A percentile compares a stretch with the other conserved stretches of the same genome.
These are phyloP conservation scores for Orchesellides sinensis DNA, from an alignment of 2,888 invertebrate genomes.

Conservation along the genomic window DNA sequence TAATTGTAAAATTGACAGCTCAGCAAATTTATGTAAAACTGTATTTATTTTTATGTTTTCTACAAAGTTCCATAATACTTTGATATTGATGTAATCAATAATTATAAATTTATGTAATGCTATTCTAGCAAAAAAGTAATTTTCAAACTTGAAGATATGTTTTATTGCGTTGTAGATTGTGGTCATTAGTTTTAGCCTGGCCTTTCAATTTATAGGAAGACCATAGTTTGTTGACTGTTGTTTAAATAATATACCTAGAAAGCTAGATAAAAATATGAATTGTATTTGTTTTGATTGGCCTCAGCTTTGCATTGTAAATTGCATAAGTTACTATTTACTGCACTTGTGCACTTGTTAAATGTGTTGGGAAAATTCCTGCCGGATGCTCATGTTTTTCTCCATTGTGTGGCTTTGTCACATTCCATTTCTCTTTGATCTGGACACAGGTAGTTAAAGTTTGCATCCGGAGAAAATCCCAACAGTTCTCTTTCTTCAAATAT, in stretches of 20 bases:
- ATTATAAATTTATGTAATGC: background rate
- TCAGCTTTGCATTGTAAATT: too few species aligned
- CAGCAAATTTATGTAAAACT: constrained; percentile 1
- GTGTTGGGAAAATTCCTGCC: background rate
- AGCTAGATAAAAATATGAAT: too few species aligned
- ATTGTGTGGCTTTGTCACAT: constrained; percentile 87
- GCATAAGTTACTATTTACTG: too few species aligned
- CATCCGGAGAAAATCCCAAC: constrained; percentile 86
- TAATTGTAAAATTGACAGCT: constrained; percentile 1
- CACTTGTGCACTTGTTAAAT: background rate
- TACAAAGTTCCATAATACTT: too few species aligned
- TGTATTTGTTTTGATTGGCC: too few species aligned
- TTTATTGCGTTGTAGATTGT: too few species aligned
- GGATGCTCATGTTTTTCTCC: constrained; percentile 78
- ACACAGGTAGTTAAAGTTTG: constrained; percentile 94
- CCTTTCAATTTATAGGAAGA: too few species aligned
- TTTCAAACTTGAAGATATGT: too few species aligned
- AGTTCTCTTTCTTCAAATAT: constrained; percentile 99
- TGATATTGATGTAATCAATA: too few species aligned
- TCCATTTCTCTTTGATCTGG: constrained; percentile 80
- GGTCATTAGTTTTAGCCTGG: too few species aligned
- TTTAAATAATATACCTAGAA: too few species aligned
- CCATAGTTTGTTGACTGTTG: too few species aligned
- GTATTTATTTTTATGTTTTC: constrained; percentile 37
- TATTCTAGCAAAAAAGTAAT: background rate